Evolutionary conservation across 2,888 invertebrate species (phyloP), one percentile per base, ranked within the genome.

Genomic region (Anthrax anthrax): DNA sequence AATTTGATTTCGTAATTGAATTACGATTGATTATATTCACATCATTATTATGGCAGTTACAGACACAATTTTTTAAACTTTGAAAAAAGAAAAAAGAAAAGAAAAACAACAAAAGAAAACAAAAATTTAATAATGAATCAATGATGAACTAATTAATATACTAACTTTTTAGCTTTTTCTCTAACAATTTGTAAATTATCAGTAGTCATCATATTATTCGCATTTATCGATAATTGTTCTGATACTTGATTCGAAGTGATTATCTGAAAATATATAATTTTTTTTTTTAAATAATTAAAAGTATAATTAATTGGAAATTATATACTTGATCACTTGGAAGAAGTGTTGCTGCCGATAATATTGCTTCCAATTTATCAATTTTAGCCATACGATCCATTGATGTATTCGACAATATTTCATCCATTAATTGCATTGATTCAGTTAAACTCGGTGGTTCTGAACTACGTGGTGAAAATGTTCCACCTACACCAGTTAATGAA

Each of bases 341-440:
- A 50, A 79, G 75, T 1, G 85, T 83, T 34, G 85, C 86, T 29
- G 84, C 82, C 43, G 86, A 84, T 50, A 89, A 69, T 56, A 90
- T 85, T 41, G 86, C 85, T 69, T 90, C 90, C 41, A 91, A 70
- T 57, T 84, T 83, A 59, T 89, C 89, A 51, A 90, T 86, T 64
- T 84, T 87, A 54, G 86, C 86, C 36, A 88, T 74, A 55, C 84
- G 78, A 62, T 89, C 88, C 77, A 90, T 86, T 53, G 79, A 79
- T 51, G 77, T 78, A 63, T 90, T 84, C 48, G 84, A 82, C 47
- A 89, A 70, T 54, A 89, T 83, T 61, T 86, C 83, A 60, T 89
- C 86, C 70, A 89, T 80, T 73, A 88, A 77, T 63, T 87, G 87
- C 87, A 89, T 88, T 2, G 87, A 88, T 66, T 89, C 88, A 4